Conservation (phyloP, 1,140 invertebrate genomes). For the Euwallacea fornicatus region DNA sequence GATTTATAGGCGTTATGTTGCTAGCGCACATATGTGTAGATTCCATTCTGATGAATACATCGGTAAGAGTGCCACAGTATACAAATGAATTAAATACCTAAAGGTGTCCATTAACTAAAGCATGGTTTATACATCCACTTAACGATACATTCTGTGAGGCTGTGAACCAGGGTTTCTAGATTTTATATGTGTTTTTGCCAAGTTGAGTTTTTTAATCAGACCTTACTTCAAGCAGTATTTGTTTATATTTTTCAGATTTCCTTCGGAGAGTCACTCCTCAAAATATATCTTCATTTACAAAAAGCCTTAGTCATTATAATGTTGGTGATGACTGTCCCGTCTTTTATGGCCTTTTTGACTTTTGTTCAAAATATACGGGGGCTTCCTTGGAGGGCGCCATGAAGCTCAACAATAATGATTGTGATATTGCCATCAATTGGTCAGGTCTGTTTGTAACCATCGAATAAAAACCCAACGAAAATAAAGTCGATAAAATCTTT, state of each 20-base stretch:
- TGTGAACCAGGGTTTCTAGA: too few relatives aligned
- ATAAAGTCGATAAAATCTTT: slow-evolving; percentile 33
- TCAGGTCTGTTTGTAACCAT: slow-evolving; percentile 69
- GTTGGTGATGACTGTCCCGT: slow-evolving; percentile 99
- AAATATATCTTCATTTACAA: slow-evolving; percentile 92
- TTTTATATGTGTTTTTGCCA: too few relatives aligned
- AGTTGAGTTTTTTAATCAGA: too few relatives aligned
- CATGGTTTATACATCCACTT: too few relatives aligned
- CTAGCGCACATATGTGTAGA: slow-evolving; percentile 92
- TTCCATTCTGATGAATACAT: slow-evolving; percentile 99
- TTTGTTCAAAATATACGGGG: slow-evolving; percentile 97
- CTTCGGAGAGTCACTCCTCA: slow-evolving; percentile 93
- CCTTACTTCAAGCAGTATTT: too few relatives aligned
- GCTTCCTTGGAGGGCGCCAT: slow-evolving; percentile 94
- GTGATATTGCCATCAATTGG: slow-evolving; percentile 99
- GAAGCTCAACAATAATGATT: slow-evolving; percentile 89
- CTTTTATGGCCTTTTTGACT: slow-evolving; percentile 98
- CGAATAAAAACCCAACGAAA: slow-evolving; percentile 47
- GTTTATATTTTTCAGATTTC: slow-evolving; percentile 66
- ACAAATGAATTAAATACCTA: too few relatives aligned
- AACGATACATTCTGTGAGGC: too few relatives aligned
- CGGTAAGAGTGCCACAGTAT: slow-evolving; percentile 35
- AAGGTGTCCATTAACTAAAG: too few relatives aligned
- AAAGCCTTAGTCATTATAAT: slow-evolving; percentile 91
- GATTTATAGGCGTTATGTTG: slow-evolving; percentile 91